Conservation (phyloP, 2,113 vertebrate species). For the Dasyprocta punctata region DNA sequence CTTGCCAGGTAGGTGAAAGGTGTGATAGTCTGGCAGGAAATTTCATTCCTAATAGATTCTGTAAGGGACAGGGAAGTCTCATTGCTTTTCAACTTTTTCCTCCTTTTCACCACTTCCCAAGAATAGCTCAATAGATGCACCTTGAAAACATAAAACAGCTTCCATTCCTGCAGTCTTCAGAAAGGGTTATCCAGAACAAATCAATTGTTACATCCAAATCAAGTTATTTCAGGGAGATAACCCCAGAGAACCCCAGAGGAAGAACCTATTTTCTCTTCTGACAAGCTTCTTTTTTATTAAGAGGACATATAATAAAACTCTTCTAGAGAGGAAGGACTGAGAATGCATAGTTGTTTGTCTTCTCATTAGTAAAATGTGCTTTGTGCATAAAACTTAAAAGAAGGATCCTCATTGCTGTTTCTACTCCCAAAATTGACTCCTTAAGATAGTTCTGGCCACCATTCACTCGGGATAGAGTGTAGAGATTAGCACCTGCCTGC, state of each 20-base stretch:
- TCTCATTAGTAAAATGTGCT: background rate
- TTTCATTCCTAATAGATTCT: background rate
- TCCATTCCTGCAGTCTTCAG: background rate
- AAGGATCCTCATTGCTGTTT: background rate
- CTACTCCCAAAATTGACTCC: background rate
- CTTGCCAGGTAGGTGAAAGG: slow-evolving; percentile 53
- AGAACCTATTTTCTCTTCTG: background rate
- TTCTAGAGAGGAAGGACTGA: background rate
- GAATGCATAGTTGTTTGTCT: background rate
- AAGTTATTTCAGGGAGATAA: background rate
- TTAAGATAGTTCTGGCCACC: background rate
- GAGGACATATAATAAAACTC: background rate
- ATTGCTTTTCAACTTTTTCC: rapidly evolving
- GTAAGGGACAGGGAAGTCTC: background rate
- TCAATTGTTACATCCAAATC: background rate
- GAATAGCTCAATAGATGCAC: background rate
- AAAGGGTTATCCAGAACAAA: background rate
- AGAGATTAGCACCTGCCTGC: background rate
- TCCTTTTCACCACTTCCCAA: background rate
- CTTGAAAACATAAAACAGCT: background rate
- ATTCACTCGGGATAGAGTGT: background rate
- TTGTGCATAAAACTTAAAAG: background rate
- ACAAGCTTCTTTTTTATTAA: background rate
- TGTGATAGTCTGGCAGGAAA: background rate
- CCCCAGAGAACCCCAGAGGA: background rate